These are phyloP conservation scores for Cuculus canorus DNA, from an alignment of 2,797 vertebrate genomes.

Conservation along the genomic window DNA sequence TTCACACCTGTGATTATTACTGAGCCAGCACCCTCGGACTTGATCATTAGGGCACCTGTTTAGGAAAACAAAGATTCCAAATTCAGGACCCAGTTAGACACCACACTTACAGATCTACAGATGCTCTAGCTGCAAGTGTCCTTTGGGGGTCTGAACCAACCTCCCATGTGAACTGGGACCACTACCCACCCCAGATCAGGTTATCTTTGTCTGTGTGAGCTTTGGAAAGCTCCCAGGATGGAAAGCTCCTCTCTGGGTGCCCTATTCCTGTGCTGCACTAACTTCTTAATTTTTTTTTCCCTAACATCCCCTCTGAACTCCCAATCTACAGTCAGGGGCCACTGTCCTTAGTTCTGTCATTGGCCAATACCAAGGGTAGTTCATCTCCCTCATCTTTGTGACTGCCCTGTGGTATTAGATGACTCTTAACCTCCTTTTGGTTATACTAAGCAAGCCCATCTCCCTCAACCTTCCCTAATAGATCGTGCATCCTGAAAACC, in stretches of 20 bases:
- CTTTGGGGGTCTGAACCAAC: neutral
- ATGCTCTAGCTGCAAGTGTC: neutral
- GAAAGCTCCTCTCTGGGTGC: neutral
- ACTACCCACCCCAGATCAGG: neutral
- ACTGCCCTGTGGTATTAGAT: neutral
- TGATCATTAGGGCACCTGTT: slow-evolving; percentile 81
- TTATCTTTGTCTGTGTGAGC: neutral
- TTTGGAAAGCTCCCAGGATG: neutral
- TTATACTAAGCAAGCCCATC: neutral
- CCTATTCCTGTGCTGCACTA: neutral
- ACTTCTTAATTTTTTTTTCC: neutral
- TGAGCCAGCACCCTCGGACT: slow-evolving; percentile 75
- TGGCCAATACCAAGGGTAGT: neutral
- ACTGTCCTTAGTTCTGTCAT: neutral
- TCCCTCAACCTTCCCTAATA: neutral
- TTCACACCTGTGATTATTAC: slow-evolving; percentile 85
- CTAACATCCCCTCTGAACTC: neutral
- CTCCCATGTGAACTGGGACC: neutral
- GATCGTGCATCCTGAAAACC: neutral
- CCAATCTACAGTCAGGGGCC: neutral
- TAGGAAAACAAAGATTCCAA: neutral
- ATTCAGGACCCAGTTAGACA: neutral
- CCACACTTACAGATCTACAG: neutral
- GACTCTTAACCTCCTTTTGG: neutral
- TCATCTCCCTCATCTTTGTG: neutral